Conservation (phyloP, 2,113 vertebrate genomes). For the Chelonoidis abingdonii region DNA sequence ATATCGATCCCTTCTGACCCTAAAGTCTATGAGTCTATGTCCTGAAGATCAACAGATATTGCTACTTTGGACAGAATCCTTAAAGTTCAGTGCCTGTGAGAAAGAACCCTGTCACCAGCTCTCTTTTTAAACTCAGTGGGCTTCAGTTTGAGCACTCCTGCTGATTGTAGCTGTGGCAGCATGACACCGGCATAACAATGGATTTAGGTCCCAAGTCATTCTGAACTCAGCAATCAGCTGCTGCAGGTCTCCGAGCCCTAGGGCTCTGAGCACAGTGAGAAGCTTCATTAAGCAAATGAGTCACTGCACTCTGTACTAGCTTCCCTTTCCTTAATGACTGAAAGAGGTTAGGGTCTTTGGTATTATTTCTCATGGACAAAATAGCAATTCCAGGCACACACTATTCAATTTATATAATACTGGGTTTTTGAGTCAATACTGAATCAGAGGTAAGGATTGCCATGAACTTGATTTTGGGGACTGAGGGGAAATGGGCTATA, state of each 20-base stretch:
- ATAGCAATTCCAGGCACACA: not conserved
- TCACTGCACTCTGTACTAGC: not conserved
- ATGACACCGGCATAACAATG: no score
- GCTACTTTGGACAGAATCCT: not conserved
- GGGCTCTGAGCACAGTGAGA: not conserved
- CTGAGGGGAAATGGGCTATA: not conserved
- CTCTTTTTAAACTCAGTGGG: not conserved
- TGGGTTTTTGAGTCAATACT: not conserved
- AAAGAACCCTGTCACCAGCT: not conserved
- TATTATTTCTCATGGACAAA: not conserved
- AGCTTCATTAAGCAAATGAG: not conserved
- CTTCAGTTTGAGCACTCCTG: not conserved
- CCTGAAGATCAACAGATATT: not conserved
- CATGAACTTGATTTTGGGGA: not conserved
- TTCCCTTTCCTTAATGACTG: not conserved
- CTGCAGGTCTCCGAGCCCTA: not conserved
- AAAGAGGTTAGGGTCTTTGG: not conserved
- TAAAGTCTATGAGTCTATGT: not conserved
- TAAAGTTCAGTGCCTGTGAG: not conserved
- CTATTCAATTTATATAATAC: not conserved
- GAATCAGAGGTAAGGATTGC: not conserved
- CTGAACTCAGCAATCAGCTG: not conserved
- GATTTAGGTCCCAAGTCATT: not conserved
- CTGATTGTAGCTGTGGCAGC: not conserved
- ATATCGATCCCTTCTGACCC: no score